phyloP scores from a whole-genome alignment of 1,140 invertebrate species.

The Eufriesea mexicana region DNA sequence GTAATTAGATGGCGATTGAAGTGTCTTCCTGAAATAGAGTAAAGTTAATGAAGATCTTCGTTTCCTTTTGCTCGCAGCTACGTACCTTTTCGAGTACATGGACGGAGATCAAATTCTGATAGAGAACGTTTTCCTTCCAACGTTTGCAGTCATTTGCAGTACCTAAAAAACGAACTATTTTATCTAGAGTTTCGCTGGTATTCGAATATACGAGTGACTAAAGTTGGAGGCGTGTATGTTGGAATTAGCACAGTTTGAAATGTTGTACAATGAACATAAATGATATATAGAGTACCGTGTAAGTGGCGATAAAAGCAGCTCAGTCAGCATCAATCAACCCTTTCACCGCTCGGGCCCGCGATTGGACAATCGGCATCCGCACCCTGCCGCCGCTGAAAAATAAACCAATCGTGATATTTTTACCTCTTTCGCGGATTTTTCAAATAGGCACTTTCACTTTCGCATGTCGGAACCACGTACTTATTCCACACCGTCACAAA shows the following conservation, averaged over 20 bases:
- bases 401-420: constrained; percentile 4
- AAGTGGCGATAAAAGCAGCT: constrained; percentile 38
- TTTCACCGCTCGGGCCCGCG: constrained; percentile 13
- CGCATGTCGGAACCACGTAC: not conserved
- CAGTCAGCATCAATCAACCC: constrained; percentile 44
- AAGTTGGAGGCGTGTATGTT: not conserved
- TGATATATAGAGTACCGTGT: constrained; percentile 43
- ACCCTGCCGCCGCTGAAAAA: constrained; percentile 17
- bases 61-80: not conserved
- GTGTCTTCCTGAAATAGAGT: not conserved
- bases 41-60: not conserved
- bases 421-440: not conserved
- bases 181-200: not conserved
- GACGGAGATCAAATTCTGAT: not conserved
- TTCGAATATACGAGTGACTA: not conserved
- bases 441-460: not conserved
- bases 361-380: constrained; percentile 15
- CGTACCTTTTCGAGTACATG: not conserved
- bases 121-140: not conserved
- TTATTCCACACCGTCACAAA: no score
- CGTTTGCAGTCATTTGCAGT: not conserved
- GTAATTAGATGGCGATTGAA: not conserved
- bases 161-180: constrained; percentile 10
- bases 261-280: not conserved
- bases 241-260: constrained; percentile 2